Evolutionary conservation across 2,113 vertebrate species (phyloP), one percentile per base, ranked within the genome.

Genomic region (Trachemys scripta): DNA sequence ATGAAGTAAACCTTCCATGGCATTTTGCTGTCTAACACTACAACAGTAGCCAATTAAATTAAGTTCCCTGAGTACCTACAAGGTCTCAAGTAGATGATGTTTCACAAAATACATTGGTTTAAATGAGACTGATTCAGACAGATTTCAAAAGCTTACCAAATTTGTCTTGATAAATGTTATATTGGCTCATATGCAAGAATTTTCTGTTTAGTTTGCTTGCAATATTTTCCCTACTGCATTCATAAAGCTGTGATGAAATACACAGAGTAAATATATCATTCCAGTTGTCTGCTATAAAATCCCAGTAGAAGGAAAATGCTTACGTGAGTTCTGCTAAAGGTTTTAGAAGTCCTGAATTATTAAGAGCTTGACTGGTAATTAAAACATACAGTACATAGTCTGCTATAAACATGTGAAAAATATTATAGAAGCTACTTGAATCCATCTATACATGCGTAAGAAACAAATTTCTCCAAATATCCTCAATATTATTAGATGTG

Each of bases 121-220:
- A 72, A 84, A 92, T 94, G 88, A 94, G 19, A 57, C 85, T 87
- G 72, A 80, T 95, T 90, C 83, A 92, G 91, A 90, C 92, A 87
- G 45, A 91, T 81, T 95, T 95, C 93, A 97, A 93, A 45, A 92
- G 59, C n/a, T 85, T 93, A 95, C 91, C 51, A 93, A 89, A 81
- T 57, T 90, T 96, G 35, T 80, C 82, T 92, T 5, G 14, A 89
- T 96, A 96, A 95, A 87, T 16, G 53, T 84, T 93, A 82, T 75
- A 93, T 92, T 92, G 50, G 22, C 85, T 97, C 90, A 92, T 82
- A 93, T 93, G 72, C 72, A 95, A 88, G 35, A 17, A 42, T 89
- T 90, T 54, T 96, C 90, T 91, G 12, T 94, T 92, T 84, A 82
- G 86, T 47, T 91, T 0, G 50, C 13, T 24, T 83, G 14, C 62